Conservation (phyloP, 2,888 invertebrate genomes). For the Eupithecia pulchellata region DNA sequence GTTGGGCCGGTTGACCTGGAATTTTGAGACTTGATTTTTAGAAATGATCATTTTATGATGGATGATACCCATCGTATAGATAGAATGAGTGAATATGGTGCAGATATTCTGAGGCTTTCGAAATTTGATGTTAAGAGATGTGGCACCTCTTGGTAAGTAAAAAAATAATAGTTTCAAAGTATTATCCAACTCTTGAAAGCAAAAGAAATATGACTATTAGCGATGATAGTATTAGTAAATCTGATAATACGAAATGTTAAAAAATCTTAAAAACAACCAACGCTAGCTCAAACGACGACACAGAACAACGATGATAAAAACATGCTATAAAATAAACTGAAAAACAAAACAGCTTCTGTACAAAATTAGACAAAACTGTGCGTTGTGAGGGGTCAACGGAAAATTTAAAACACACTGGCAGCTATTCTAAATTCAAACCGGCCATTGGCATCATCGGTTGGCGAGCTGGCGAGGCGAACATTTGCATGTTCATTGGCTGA, state of each 20-base stretch:
- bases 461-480: slow-evolving; percentile 78
- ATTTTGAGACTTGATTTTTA: slow-evolving; percentile 32
- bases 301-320: slow-evolving; percentile 27
- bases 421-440: slow-evolving; percentile 67
- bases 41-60: slow-evolving; percentile 10
- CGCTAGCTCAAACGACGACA: slow-evolving; percentile 47
- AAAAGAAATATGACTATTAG: not conserved
- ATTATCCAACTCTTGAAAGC: not conserved
- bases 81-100: not conserved
- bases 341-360: slow-evolving; percentile 40
- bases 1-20: slow-evolving; percentile 72
- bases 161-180: not conserved
- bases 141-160: not conserved
- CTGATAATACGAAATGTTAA: slow-evolving; percentile 15
- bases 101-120: not conserved
- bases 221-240: slow-evolving; percentile 2
- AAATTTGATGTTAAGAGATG: not conserved
- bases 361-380: slow-evolving; percentile 48
- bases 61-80: not conserved
- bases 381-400: slow-evolving; percentile 49
- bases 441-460: slow-evolving; percentile 81
- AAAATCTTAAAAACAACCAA: slow-evolving; percentile 38
- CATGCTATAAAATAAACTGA: slow-evolving; percentile 44
- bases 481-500: slow-evolving; percentile 63
- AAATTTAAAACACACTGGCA: slow-evolving; percentile 54